Conservation (phyloP, 2,888 invertebrate species). For the Sminthurides aquaticus region DNA sequence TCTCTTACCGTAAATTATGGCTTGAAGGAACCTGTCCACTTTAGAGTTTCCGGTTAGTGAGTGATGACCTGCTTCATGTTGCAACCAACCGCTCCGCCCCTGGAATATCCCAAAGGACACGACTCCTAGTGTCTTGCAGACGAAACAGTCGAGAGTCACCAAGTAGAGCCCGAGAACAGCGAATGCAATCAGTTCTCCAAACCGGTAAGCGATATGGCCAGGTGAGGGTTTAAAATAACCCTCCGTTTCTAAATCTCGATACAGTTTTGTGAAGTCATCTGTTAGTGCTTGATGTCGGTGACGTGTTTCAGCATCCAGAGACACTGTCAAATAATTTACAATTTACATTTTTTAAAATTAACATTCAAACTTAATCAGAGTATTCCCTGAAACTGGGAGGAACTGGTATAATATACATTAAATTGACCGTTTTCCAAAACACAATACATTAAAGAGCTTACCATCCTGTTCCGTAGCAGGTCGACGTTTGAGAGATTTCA, state of each 20-base stretch:
- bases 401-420: not conserved
- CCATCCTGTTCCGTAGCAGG: slow-evolving; percentile 23
- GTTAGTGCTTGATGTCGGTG: slow-evolving; percentile 34
- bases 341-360: not conserved
- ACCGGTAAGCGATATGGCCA: slow-evolving; percentile 34
- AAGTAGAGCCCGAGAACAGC: slow-evolving; percentile 35
- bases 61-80: slow-evolving; percentile 42
- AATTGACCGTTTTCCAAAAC: not conserved
- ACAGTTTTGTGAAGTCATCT: slow-evolving; percentile 36
- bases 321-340: slow-evolving; percentile 19
- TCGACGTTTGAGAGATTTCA: slow-evolving; percentile 26
- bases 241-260: slow-evolving; percentile 33
- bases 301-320: slow-evolving; percentile 28
- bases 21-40: slow-evolving; percentile 36
- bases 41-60: slow-evolving; percentile 39
- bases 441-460: no score
- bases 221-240: slow-evolving; percentile 37
- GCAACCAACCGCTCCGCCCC: slow-evolving; percentile 37
- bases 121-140: slow-evolving; percentile 30
- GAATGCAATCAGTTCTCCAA: slow-evolving; percentile 28
- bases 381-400: not conserved
- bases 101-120: slow-evolving; percentile 37
- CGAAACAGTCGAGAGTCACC: slow-evolving; percentile 20
- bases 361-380: not conserved
- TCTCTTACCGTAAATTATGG: slow-evolving; percentile 33